Evolutionary conservation across 1,140 invertebrate genomes (phyloP), one percentile per base, ranked within the genome.

Genomic region (Drosophila mojavensis): DNA sequence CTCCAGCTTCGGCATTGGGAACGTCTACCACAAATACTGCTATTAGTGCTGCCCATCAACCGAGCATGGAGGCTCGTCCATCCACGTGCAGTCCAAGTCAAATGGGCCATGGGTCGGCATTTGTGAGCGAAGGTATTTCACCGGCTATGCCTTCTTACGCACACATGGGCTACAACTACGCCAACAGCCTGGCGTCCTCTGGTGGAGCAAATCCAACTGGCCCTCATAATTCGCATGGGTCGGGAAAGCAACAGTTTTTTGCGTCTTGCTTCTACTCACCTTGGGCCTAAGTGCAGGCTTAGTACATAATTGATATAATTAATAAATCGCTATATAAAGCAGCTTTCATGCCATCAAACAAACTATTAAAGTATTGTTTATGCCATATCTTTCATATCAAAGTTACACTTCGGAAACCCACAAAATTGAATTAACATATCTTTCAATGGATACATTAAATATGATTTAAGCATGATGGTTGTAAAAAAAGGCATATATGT

Each of bases 251-350:
- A 50, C 90, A 91, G 55, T 91, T 91, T 47, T 91, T 91, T 26
- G 90, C 90, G 1, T 91, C 90, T 5, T 91, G 90, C 50, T 91
- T 91, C 24, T 91, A 91, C 45, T 91, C 90, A n/a, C 90, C 90
- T 15, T 91, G 90, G 90, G 90, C 90, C 9, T 91, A 85, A 69
- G 15, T 26, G 13, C 11, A 51, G 11, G 28, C 5, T 13, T 26
- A 4, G 28, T 53, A 6, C 7, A 43, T 10, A 28, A 50, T 24
- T 33, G 11, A 5, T 20, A 43, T 28, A 17, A 5, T n/a, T 24
- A 26, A 26, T 20, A 26, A 50, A 20, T 10, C 45, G 5, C 17
- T 39, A 47, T 47, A 4, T 13, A 51, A 33, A 53, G 4, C n/a
- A 30, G n/a, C 13, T 33, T 33, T 28, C 51, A 54, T 17, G 39